Conservation (phyloP, 2,797 vertebrate species). For the Sandelia bainsii region DNA sequence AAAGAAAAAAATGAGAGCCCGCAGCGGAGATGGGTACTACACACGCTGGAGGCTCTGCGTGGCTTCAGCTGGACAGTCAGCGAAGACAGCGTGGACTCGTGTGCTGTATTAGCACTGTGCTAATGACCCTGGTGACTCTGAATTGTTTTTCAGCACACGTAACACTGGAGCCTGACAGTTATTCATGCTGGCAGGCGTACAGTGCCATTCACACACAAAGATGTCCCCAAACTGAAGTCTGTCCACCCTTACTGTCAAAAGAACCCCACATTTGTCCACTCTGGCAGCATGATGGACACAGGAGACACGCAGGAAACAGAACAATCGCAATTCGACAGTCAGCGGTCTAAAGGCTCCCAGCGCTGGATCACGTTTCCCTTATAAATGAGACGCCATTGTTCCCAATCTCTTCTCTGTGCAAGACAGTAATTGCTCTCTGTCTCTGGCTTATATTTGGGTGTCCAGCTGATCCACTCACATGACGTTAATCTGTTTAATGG, state of each 20-base stretch:
- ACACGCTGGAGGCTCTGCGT: constrained; percentile 19
- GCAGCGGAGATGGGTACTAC: constrained; percentile 35
- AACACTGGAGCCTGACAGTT: constrained; percentile 56
- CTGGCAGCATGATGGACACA: constrained; percentile 55
- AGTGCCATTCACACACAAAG: constrained; percentile 44
- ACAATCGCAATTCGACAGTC: constrained; percentile 70
- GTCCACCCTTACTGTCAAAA: constrained; percentile 51
- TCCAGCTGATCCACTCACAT: constrained; percentile 82
- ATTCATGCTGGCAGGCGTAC: constrained; percentile 51
- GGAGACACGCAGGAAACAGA: constrained; percentile 60
- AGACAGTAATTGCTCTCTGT: constrained; percentile 76
- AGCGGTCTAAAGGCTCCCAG: constrained; percentile 62
- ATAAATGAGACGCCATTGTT: constrained; percentile 81
- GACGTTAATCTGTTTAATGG: constrained; percentile 82
- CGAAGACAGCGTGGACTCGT: constrained; percentile 39
- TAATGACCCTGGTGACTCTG: constrained; percentile 74
- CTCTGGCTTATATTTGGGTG: constrained; percentile 79
- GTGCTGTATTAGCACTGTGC: constrained; percentile 57
- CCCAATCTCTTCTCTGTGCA: constrained; percentile 70
- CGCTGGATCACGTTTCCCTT: constrained; percentile 77
- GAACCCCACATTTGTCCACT: constrained; percentile 28
- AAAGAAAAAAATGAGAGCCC: constrained; percentile 36
- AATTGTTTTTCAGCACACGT: constrained; percentile 75
- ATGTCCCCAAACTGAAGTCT: constrained; percentile 48
- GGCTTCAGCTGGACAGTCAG: constrained; percentile 52